Base-by-base conservation (phyloP, 2,797 vertebrate genomes). In the Pseudocheirus occidentalis region DNA sequence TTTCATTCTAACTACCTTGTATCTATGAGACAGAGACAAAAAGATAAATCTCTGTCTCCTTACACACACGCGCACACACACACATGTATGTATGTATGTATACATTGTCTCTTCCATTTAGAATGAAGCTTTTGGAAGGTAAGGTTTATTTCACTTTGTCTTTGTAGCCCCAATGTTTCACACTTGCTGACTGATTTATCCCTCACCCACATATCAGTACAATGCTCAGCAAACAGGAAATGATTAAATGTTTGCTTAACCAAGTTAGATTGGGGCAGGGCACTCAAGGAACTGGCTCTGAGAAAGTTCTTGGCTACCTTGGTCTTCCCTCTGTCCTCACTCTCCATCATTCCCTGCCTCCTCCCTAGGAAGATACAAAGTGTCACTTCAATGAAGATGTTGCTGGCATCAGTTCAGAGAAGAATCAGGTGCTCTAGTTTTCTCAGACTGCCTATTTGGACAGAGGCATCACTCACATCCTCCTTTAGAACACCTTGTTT, bases 401-500 rank as follows among this genome's bases (percentile, higher is more conserved):
- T 9, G 1, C 13, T 91, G 94, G 93, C 97, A 97, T 91, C 93
- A 62, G 92, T 5, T 12, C 16, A 40, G 91, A 94, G 91, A 24
- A 24, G 81, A 40, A 90, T 55, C 90, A 95, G 81, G 73, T 28
- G 66, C 40, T 91, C 54, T 93, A 95, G 34, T 94, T 29, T 90
- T 97, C 92, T 56, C 56, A n/a, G 93, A 18, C 91, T 57, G 97
- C 93, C 91, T 93, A 1, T 62, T 91, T 52, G 52, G 73, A 66
- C 3, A 66, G 90, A 95, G 93, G 93, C 55, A 21, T 96, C 95
- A 73, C n/a, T 95, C 73, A 54, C 73, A 5, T 54, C 96, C 96
- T 95, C 92, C 62, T 58, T 58, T 96, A 91, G 0, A 3, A 92
- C 40, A 4, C 21, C 91, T 95, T 96, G 95, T 97, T 96, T 97